Evolutionary conservation across 2,797 vertebrate species (phyloP).

Genomic region (Fistularia tabacaria): DNA sequence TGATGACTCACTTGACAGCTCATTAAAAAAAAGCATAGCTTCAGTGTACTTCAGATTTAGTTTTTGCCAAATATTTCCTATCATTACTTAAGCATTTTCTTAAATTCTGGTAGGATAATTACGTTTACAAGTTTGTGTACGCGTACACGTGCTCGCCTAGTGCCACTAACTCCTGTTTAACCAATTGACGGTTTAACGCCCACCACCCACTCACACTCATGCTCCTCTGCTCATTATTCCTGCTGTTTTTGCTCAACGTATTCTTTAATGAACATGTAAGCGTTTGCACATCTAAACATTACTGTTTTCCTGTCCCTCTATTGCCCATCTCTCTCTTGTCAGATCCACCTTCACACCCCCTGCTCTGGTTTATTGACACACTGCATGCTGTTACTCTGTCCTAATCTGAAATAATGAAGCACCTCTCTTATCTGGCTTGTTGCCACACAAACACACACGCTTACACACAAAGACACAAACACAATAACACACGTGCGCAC

Average conservation of each 20-base stretch:
- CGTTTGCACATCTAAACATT: slow-evolving; percentile 43
- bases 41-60: too few relatives aligned
- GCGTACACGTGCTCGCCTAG: slow-evolving; percentile 28
- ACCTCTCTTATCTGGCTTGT: slow-evolving; percentile 46
- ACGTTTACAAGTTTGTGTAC: slow-evolving; percentile 1
- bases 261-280: slow-evolving; percentile 54
- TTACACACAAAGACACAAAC: slow-evolving; percentile 12
- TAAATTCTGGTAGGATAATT: slow-evolving; percentile 3
- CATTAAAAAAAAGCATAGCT: slow-evolving; percentile 38
- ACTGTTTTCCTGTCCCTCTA: slow-evolving; percentile 22
- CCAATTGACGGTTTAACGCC: slow-evolving; percentile 57
- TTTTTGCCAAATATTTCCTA: neutral
- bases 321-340: slow-evolving; percentile 6
- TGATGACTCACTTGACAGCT: slow-evolving; percentile 48
- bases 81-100: neutral
- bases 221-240: slow-evolving; percentile 49
- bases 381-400: slow-evolving; percentile 25
- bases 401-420: slow-evolving; percentile 60
- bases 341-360: slow-evolving; percentile 9
- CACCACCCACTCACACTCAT: slow-evolving; percentile 30
- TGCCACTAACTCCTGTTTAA: slow-evolving; percentile 52
- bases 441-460: slow-evolving; percentile 17
- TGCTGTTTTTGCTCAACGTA: slow-evolving; percentile 13
- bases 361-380: slow-evolving; percentile 42
- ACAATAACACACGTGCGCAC: slow-evolving; percentile 4